phyloP scores from a whole-genome alignment of 2,113 vertebrate species.

The Sylvilagus bachmani region DNA sequence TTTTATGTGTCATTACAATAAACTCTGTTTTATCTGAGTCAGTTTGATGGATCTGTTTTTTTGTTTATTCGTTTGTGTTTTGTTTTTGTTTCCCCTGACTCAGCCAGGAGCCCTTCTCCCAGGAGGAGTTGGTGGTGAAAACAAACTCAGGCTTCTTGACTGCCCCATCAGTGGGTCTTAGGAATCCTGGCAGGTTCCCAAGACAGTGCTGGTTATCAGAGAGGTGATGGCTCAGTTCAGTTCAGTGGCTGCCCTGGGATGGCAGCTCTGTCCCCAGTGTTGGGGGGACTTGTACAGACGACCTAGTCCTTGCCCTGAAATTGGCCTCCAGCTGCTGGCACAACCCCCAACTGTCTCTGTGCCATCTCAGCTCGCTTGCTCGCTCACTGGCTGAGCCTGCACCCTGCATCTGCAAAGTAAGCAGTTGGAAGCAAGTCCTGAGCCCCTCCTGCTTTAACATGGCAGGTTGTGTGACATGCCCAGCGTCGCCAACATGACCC shows the following conservation, averaged over 20 bases:
- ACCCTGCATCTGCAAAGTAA: not conserved
- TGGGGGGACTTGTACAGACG: not conserved
- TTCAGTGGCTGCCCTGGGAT: not conserved
- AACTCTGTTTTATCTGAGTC: not conserved
- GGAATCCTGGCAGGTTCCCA: not conserved
- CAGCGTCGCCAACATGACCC: not conserved
- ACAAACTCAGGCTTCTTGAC: not conserved
- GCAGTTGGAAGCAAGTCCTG: not conserved
- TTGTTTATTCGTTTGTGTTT: no score
- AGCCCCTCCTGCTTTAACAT: not conserved
- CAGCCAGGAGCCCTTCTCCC: not conserved
- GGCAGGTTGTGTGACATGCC: not conserved
- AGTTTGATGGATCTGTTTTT: not conserved
- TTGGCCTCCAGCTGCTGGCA: not conserved
- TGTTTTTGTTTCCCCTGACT: constrained; percentile 11
- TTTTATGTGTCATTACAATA: not conserved
- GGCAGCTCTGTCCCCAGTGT: not conserved
- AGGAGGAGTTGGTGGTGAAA: not conserved
- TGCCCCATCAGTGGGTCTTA: not conserved
- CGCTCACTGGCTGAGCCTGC: not conserved
- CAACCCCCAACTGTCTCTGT: not conserved
- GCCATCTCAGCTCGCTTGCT: not conserved
- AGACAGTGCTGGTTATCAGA: not conserved
- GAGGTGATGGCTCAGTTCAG: not conserved
- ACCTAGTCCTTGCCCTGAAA: not conserved